Evolutionary conservation across 2,797 vertebrate genomes (phyloP).

Genomic region (Eleutherodactylus coqui): DNA sequence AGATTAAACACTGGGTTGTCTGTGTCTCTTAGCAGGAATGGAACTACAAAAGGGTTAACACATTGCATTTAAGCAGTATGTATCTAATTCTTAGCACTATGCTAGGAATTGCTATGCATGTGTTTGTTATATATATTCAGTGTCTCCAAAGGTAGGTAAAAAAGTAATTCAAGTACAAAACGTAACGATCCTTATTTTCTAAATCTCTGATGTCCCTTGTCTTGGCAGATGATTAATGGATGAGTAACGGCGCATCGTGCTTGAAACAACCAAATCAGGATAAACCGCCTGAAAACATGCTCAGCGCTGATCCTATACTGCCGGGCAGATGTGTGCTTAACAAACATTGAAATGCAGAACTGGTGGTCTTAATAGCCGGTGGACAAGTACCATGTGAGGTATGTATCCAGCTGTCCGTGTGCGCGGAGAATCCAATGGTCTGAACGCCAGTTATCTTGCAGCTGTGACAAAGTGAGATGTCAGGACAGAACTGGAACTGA

Average conservation of each 20-base stretch:
- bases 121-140: not conserved
- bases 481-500: slow-evolving; percentile 44
- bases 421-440: slow-evolving; percentile 9
- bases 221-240: slow-evolving; percentile 13
- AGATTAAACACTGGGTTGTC: no score
- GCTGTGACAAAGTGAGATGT: slow-evolving; percentile 44
- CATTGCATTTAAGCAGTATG: no score
- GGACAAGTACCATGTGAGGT: slow-evolving; percentile 2
- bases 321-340: slow-evolving; percentile 17
- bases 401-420: slow-evolving; percentile 55
- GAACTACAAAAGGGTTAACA: not conserved
- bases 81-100: not conserved
- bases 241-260: not conserved
- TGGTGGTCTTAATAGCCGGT: slow-evolving; percentile 19
- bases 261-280: not conserved
- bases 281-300: not conserved
- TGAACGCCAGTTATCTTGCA: slow-evolving; percentile 14
- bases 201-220: not conserved
- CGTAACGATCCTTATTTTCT: not conserved
- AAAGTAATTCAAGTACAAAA: not conserved
- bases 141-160: not conserved
- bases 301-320: not conserved
- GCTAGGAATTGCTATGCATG: not conserved
- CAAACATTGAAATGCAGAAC: slow-evolving; percentile 34
- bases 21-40: no score